phyloP scores from a whole-genome alignment of 2,888 invertebrate genomes.

The Proisotoma minuta region DNA sequence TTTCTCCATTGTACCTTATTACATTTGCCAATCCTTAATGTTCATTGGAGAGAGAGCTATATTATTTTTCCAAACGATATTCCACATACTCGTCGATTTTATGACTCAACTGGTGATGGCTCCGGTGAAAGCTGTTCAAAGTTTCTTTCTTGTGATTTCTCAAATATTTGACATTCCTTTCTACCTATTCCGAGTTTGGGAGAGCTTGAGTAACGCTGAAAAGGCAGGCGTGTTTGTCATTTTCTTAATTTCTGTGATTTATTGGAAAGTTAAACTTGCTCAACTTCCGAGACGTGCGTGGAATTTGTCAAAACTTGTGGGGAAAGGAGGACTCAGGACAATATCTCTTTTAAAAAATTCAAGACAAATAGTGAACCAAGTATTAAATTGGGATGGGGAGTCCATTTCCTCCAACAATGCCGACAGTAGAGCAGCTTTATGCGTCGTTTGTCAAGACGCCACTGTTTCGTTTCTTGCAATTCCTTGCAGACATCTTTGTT shows the following conservation, averaged over 20 bases:
- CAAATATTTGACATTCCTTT: slow-evolving; percentile 10
- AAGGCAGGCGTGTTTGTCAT: slow-evolving; percentile 29
- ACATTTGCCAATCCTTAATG: slow-evolving; percentile 21
- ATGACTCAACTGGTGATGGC: slow-evolving; percentile 24
- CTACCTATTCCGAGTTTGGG: background rate
- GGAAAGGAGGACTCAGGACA: background rate
- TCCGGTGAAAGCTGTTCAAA: slow-evolving; percentile 24
- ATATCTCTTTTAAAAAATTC: background rate
- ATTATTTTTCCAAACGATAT: background rate
- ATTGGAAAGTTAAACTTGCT: slow-evolving; percentile 1
- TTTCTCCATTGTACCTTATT: slow-evolving; percentile 23
- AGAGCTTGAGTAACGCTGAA: slow-evolving; percentile 19
- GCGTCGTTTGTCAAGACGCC: slow-evolving; percentile 42
- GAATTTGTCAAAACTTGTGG: background rate
- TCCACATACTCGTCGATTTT: slow-evolving; percentile 20
- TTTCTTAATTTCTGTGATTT: slow-evolving; percentile 1
- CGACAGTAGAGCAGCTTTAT: slow-evolving; percentile 20
- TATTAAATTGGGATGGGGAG: background rate
- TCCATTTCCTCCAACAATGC: background rate
- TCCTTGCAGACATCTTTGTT: slow-evolving; percentile 44
- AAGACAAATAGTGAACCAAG: background rate
- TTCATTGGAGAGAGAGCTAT: slow-evolving; percentile 31
- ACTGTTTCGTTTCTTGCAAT: slow-evolving; percentile 35
- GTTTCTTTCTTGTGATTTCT: background rate
- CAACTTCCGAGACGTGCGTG: background rate